Base-by-base conservation (phyloP, 2,888 invertebrate genomes). In the Eledone cirrhosa region DNA sequence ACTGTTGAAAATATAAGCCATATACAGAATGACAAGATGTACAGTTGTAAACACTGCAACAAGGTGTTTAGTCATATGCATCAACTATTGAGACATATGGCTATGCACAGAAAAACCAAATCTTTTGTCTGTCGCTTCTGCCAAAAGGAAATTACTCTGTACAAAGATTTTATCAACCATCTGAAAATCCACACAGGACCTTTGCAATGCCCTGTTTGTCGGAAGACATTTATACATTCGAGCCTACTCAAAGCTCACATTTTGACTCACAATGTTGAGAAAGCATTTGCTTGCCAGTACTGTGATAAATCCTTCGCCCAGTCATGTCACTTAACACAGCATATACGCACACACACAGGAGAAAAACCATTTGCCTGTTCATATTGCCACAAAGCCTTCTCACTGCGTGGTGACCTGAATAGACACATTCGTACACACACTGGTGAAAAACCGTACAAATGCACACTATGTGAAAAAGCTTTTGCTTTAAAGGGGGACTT, bases 261-360 rank as follows among this genome's bases (percentile, higher is more conserved):
- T 24, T 11, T 72, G 31, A 72, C 72, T 0, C 72, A 72, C n/a
- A 41, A 41, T 22, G n/a, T 4, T 8, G 72, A 41, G 13, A 72
- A 72, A n/a, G 33, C 72, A n/a, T 72, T 72, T 19, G 72, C 72
- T 8, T 72, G 72, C 22, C 72, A 72, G 41, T 72, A 72, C 72
- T 72, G 72, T 33, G 72, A 72, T 72, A 72, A 72, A 29, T 72
- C 72, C 3, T 72, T 72, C 22, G 72, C 72, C 22, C 72, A 72
- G 22, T 72, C 72, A 8, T 72, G 72, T 72, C 72, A 72, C 33
- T 29, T 72, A 2, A 72, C 72, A 33, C 72, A 72, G 22, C 72
- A 72, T 13, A 72, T 72, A 27, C 72, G 72, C 2, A 72, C 72
- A n/a, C 72, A 72, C 13, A 72, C 72, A 1, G 72, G 72, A n/a